These are phyloP conservation scores for Crepidodera aurea DNA, from an alignment of 2,888 invertebrate genomes.

Conservation along the genomic window DNA sequence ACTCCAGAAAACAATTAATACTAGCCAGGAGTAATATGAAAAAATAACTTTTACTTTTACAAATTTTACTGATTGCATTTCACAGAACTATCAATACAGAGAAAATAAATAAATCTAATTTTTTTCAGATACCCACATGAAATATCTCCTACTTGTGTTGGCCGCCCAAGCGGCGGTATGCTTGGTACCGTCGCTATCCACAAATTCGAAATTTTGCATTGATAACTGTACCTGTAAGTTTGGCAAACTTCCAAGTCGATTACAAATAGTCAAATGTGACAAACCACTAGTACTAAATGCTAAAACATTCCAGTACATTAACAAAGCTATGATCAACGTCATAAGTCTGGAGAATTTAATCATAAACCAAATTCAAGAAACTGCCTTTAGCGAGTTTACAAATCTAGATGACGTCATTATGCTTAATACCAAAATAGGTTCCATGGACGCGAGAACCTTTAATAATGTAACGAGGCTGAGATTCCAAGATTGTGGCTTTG, in stretches of 20 bases:
- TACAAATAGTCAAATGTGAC: conserved; percentile 47
- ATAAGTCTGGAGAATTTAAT: conserved; percentile 56
- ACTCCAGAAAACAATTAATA: no score
- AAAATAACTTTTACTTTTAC: no score
- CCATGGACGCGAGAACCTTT: conserved; percentile 76
- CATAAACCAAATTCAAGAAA: conserved; percentile 71
- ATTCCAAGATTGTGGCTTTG: conserved; percentile 51
- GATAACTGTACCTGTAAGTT: conserved; percentile 48
- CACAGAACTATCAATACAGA: no score
- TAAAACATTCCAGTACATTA: conserved; percentile 42
- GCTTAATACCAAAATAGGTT: conserved; percentile 72
- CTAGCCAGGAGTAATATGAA: no score
- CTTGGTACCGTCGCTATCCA: conserved; percentile 37
- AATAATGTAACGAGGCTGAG: conserved; percentile 67
- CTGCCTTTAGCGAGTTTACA: conserved; percentile 74
- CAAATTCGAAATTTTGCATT: conserved; percentile 41
- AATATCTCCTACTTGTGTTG: conserved; percentile 35
- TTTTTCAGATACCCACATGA: conserved; percentile 44
- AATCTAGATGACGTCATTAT: conserved; percentile 75
- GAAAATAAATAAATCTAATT: background rate
- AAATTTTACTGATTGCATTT: no score
- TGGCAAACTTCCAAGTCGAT: conserved; percentile 37
- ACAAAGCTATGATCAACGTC: conserved; percentile 42
- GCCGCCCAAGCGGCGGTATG: conserved; percentile 41
- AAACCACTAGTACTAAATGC: conserved; percentile 46